These are phyloP conservation scores for Chironomus tentans DNA, from an alignment of 2,888 invertebrate genomes.

Conservation along the genomic window DNA sequence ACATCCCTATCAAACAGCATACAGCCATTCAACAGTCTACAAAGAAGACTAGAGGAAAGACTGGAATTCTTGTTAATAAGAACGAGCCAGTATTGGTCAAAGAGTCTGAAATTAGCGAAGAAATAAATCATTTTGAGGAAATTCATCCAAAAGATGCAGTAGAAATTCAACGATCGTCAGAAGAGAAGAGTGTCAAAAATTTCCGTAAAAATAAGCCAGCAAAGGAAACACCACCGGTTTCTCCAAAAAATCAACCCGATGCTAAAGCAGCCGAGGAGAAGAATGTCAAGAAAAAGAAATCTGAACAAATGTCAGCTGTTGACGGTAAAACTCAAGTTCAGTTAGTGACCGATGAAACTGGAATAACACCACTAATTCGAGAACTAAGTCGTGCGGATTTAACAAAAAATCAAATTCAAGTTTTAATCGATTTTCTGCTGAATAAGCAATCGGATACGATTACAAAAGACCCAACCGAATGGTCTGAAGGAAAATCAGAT, in stretches of 20 bases:
- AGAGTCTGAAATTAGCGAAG: constrained; percentile 28
- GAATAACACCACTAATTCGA: constrained; percentile 58
- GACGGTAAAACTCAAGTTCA: constrained; percentile 29
- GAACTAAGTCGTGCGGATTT: constrained; percentile 72
- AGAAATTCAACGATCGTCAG: constrained; percentile 32
- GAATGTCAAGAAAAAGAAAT: constrained; percentile 29
- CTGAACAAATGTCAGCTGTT: constrained; percentile 22
- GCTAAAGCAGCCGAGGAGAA: constrained; percentile 35
- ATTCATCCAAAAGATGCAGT: constrained; percentile 73
- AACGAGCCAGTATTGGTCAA: constrained; percentile 35
- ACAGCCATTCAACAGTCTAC: background rate
- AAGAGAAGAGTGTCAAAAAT: background rate
- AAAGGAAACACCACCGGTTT: constrained; percentile 30
- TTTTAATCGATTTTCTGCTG: constrained; percentile 76
- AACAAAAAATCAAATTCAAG: constrained; percentile 79
- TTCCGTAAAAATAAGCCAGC: constrained; percentile 35
- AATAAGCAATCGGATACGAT: constrained; percentile 78
- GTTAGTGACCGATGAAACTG: constrained; percentile 56
- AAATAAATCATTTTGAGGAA: constrained; percentile 62
- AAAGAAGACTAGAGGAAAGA: constrained; percentile 29
- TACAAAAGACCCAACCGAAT: constrained; percentile 64
- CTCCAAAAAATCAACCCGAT: constrained; percentile 38
- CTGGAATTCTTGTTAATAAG: constrained; percentile 40
- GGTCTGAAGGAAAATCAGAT: constrained; percentile 79
- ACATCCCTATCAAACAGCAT: too few species aligned